Percentiles rank a stretch among this genome's conserved stretches.
These are phyloP conservation scores for Cyclophora punctaria DNA, from an alignment of 2,888 invertebrate species.

Conservation along the genomic window DNA sequence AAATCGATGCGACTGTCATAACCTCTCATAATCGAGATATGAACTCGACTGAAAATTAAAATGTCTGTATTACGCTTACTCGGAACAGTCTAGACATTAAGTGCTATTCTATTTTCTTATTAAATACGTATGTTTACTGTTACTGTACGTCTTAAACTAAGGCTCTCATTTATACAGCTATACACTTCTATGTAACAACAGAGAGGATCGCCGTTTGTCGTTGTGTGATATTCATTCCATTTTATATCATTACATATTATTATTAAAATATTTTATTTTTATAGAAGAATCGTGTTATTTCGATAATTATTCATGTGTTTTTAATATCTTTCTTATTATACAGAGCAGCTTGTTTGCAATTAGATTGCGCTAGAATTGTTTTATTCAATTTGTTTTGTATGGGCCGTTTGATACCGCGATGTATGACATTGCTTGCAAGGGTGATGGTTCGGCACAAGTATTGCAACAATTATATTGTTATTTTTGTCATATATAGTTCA, in stretches of 20 bases:
- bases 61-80: conserved; percentile 73
- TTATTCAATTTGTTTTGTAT: conserved; percentile 9
- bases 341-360: conserved; percentile 52
- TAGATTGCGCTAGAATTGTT: conserved; percentile 69
- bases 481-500: background rate
- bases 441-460: conserved; percentile 20
- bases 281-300: conserved; percentile 29
- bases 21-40: conserved; percentile 69
- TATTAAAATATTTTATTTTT: conserved; percentile 44
- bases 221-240: conserved; percentile 72
- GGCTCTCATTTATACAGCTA: conserved; percentile 24
- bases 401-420: conserved; percentile 31
- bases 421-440: conserved; percentile 56
- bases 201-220: conserved; percentile 54
- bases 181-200: conserved; percentile 21
- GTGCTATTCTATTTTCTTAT: conserved; percentile 73
- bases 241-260: conserved; percentile 21
- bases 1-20: conserved; percentile 37
- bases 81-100: conserved; percentile 70
- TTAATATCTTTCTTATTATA: background rate
- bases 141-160: conserved; percentile 44
- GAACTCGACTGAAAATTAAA: conserved; percentile 67
- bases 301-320: conserved; percentile 8
- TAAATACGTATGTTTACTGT: conserved; percentile 59
- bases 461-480: conserved; percentile 9